These are phyloP conservation scores for Lepidurus couesii DNA, from an alignment of 1,140 invertebrate genomes.

Conservation along the genomic window DNA sequence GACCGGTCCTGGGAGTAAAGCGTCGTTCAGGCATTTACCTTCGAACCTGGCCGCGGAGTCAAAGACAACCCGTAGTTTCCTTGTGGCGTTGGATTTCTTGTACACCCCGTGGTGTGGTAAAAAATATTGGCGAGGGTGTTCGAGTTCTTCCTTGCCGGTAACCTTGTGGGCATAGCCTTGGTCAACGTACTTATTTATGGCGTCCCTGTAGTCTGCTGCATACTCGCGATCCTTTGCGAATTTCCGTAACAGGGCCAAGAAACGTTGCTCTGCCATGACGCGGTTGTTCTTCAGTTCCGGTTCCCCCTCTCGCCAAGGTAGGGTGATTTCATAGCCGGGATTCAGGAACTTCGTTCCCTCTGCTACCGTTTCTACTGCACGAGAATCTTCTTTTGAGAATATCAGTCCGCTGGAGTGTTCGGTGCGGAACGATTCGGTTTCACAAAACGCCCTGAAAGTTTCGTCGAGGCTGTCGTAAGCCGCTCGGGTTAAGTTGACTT, in stretches of 20 bases:
- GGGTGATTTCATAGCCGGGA: background rate
- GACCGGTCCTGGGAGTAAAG: slow-evolving; percentile 11
- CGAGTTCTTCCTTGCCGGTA: background rate
- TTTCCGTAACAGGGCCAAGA: background rate
- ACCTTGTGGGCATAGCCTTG: slow-evolving; percentile 24
- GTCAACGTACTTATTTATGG: slow-evolving; percentile 29
- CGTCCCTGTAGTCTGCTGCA: background rate
- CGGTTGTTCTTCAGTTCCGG: slow-evolving; percentile 10
- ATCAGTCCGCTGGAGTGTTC: background rate
- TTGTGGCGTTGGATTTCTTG: background rate
- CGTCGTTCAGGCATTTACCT: slow-evolving; percentile 25
- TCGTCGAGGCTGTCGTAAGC: too few relatives aligned
- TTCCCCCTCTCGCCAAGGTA: slow-evolving; percentile 24
- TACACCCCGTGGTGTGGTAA: slow-evolving; percentile 24
- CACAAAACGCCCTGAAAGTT: slow-evolving; percentile 7
- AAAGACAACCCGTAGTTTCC: slow-evolving; percentile 28
- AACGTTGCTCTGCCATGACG: background rate
- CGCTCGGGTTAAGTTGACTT: too few relatives aligned
- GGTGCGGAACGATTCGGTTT: background rate
- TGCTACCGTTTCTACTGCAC: background rate
- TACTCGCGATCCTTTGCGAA: background rate
- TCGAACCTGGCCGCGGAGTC: slow-evolving; percentile 23
- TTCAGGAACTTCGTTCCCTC: background rate
- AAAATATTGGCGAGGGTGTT: slow-evolving; percentile 3
- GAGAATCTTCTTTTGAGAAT: background rate